Evolutionary conservation across 2,113 vertebrate genomes (phyloP).

Genomic region (Periophthalmus modestus): DNA sequence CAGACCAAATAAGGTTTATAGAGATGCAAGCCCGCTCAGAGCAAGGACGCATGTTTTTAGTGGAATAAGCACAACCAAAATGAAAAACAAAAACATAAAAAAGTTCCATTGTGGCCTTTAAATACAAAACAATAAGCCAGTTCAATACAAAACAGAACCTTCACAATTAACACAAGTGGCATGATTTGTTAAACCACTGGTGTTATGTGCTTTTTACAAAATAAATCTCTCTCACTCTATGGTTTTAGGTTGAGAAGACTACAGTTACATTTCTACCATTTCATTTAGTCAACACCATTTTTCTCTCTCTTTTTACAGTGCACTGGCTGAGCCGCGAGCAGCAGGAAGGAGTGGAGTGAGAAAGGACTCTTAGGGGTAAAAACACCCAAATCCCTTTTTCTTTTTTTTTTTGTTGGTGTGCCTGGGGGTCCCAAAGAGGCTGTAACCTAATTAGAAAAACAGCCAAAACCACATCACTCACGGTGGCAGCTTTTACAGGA

Average conservation of each 20-base stretch:
- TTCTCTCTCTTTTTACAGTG: not conserved
- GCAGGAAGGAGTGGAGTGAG: conserved; percentile 32
- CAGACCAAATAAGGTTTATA: too few species aligned
- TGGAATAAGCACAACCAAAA: too few species aligned
- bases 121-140: too few species aligned
- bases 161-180: too few species aligned
- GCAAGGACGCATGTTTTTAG: too few species aligned
- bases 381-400: conserved; percentile 27
- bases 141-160: too few species aligned
- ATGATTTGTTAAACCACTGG: too few species aligned
- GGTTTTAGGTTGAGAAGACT: not conserved
- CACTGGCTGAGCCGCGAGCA: conserved; percentile 45
- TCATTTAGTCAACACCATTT: not conserved
- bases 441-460: conserved; percentile 57
- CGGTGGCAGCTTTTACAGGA: conserved; percentile 28
- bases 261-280: not conserved
- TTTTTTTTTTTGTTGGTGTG: conserved; percentile 25
- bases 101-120: too few species aligned
- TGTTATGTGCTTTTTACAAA: too few species aligned
- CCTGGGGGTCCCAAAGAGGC: conserved; percentile 28
- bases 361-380: conserved; percentile 27
- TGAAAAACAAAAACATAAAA: too few species aligned
- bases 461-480: conserved; percentile 40
- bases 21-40: too few species aligned
- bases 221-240: not conserved